phyloP scores from a whole-genome alignment of 2,113 vertebrate genomes.

The Tursiops truncatus region DNA sequence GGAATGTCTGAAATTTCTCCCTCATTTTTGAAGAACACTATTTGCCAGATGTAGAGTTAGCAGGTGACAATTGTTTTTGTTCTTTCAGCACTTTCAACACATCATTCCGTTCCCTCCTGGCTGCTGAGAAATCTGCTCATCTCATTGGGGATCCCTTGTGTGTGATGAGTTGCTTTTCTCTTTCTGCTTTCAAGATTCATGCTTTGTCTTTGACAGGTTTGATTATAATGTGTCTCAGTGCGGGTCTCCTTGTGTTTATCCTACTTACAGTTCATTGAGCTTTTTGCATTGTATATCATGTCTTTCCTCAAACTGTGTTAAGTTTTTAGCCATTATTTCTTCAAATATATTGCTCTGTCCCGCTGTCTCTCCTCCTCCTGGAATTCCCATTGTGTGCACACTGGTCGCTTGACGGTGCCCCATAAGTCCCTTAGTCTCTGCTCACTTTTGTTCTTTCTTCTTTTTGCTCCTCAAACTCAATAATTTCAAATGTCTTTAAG shows the following conservation, averaged over 20 bases:
- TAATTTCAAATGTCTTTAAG: background rate
- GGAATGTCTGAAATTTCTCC: background rate
- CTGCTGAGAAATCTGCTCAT: too few relatives aligned
- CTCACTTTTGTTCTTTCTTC: background rate
- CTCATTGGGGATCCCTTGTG: background rate
- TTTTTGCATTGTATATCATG: too few relatives aligned
- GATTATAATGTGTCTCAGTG: too few relatives aligned
- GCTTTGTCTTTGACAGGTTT: too few relatives aligned
- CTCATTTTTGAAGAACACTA: background rate
- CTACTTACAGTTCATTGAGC: too few relatives aligned
- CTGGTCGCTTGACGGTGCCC: too few relatives aligned
- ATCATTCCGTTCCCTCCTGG: too few relatives aligned
- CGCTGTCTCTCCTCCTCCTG: too few relatives aligned
- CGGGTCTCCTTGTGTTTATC: too few relatives aligned
- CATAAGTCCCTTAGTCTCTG: background rate
- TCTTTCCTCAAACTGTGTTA: too few relatives aligned
- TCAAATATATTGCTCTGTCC: too few relatives aligned
- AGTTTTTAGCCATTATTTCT: too few relatives aligned
- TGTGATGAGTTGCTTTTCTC: background rate
- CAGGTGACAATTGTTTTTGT: background rate
- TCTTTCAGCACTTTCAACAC: background rate
- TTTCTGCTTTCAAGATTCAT: background rate
- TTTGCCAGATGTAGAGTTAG: background rate
- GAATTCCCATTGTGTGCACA: background rate
- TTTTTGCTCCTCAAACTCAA: background rate